phyloP scores from a whole-genome alignment of 1,140 invertebrate genomes.

The Heliconius nattereri region DNA sequence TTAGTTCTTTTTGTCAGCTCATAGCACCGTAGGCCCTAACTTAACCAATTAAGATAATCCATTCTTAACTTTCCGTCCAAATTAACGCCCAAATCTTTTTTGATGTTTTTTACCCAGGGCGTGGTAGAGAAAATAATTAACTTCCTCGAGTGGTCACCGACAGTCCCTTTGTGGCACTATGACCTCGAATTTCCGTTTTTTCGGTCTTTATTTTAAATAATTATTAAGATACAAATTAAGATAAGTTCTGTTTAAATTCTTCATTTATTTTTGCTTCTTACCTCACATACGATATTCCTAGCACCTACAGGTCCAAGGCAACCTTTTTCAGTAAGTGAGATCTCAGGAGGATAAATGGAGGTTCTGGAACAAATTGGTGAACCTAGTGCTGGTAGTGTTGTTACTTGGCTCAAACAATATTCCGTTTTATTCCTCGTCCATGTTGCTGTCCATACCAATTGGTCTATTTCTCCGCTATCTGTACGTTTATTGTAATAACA shows the following conservation, averaged over 20 bases:
- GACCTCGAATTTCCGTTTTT: no score
- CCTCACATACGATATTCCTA: slow-evolving; percentile 24
- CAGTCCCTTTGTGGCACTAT: no score
- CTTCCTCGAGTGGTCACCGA: no score
- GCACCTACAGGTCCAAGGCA: slow-evolving; percentile 32
- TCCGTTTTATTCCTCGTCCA: slow-evolving; percentile 16
- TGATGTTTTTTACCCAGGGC: no score
- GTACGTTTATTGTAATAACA: not conserved
- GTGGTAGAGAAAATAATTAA: no score
- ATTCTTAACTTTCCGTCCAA: no score
- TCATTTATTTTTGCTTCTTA: slow-evolving; percentile 1
- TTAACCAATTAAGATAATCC: no score
- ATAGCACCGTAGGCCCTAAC: no score
- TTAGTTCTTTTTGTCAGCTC: no score
- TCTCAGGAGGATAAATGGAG: slow-evolving; percentile 8
- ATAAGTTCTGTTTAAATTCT: not conserved
- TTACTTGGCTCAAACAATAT: slow-evolving; percentile 21
- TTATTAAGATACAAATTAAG: no score
- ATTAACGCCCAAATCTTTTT: no score
- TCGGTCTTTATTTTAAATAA: no score
- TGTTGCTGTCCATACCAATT: slow-evolving; percentile 22
- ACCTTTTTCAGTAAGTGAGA: slow-evolving; percentile 28
- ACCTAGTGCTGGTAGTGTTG: slow-evolving; percentile 19
- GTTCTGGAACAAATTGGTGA: slow-evolving; percentile 17
- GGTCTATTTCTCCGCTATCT: slow-evolving; percentile 22